Conservation (phyloP, 2,888 invertebrate genomes). For the Hedya salicella region DNA sequence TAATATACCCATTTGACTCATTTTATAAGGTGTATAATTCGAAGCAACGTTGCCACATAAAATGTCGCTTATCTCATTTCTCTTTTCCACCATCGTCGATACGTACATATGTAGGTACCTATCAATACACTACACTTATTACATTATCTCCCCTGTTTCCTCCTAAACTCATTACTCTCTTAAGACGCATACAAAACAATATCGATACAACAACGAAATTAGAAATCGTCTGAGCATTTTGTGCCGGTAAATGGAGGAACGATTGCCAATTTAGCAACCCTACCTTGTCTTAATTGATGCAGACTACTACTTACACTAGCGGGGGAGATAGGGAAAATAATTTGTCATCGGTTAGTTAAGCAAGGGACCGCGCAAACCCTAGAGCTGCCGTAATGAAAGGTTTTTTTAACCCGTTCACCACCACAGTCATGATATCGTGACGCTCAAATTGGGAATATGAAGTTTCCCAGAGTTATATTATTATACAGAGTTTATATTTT, state of each 20-base stretch:
- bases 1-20: too few relatives aligned
- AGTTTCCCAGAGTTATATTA: too few relatives aligned
- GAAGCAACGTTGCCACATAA: too few relatives aligned
- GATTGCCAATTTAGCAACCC: slow-evolving; percentile 83
- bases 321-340: slow-evolving; percentile 76
- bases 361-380: slow-evolving; percentile 53
- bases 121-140: slow-evolving; percentile 47
- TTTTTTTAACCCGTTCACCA: too few relatives aligned
- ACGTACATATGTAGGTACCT: too few relatives aligned
- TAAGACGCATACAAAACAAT: slow-evolving; percentile 48
- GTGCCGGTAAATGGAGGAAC: slow-evolving; percentile 78
- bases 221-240: slow-evolving; percentile 69
- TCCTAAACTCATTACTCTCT: slow-evolving; percentile 59
- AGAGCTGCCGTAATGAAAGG: background rate
- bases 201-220: slow-evolving; percentile 62
- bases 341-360: slow-evolving; percentile 84
- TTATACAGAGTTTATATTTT: too few relatives aligned
- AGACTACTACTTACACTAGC: slow-evolving; percentile 81
- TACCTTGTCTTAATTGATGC: slow-evolving; percentile 80
- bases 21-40: too few relatives aligned
- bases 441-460: too few relatives aligned
- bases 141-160: slow-evolving; percentile 52
- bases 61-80: too few relatives aligned
- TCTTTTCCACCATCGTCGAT: slow-evolving; percentile 47
- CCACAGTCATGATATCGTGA: too few relatives aligned